Percentiles rank a stretch among this genome's conserved stretches.
Conservation (phyloP, 1,140 invertebrate species). For the Euglossa dilemma region DNA sequence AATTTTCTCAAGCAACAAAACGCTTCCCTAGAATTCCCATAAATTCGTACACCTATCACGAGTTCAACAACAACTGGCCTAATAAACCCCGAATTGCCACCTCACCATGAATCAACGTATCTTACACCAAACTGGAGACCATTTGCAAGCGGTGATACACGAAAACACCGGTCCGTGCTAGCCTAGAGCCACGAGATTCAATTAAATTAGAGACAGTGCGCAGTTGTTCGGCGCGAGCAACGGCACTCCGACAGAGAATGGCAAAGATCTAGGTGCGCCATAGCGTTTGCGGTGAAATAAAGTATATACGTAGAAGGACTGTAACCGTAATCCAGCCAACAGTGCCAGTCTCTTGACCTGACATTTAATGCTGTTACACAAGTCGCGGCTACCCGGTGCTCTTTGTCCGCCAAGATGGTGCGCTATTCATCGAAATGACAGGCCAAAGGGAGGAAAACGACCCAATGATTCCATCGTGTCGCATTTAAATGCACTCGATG, state of each 20-base stretch:
- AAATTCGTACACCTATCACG: no score
- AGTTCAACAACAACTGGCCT: no score
- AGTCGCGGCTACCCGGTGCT: constrained; percentile 66
- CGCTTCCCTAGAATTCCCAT: no score
- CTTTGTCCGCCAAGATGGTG: constrained; percentile 66
- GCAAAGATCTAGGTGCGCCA: constrained; percentile 60
- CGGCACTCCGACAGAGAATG: constrained; percentile 1
- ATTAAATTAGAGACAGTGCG: not conserved
- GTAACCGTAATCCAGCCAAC: constrained; percentile 48
- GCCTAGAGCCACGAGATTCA: not conserved
- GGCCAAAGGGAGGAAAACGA: constrained; percentile 52
- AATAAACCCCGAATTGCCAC: no score
- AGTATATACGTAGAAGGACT: constrained; percentile 24
- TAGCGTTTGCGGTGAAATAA: constrained; percentile 59
- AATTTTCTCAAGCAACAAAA: no score
- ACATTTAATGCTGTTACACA: constrained; percentile 77
- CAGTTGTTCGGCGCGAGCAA: not conserved
- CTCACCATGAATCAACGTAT: no score
- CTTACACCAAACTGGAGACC: not conserved
- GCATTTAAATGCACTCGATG: not conserved
- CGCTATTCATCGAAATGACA: constrained; percentile 59
- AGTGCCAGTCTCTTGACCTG: constrained; percentile 74
- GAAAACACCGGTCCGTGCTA: not conserved
- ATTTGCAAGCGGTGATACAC: not conserved
- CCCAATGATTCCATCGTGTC: constrained; percentile 38